phyloP scores from a whole-genome alignment of 2,113 vertebrate genomes.

The Sphaerodactylus townsendi region DNA sequence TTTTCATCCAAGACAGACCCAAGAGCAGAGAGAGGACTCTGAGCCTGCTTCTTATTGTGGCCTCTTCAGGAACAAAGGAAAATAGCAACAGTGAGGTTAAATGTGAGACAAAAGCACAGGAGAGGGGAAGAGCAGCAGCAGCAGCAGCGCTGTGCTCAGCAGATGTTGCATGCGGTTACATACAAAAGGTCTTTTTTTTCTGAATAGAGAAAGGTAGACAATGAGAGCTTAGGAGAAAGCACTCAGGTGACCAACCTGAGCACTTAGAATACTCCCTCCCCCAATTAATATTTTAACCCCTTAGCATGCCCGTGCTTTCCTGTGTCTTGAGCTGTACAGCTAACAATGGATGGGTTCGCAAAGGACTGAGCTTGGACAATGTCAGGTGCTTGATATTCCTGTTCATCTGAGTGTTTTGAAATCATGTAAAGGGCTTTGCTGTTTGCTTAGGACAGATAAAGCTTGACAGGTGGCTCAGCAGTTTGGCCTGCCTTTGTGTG shows the following conservation, averaged over 20 bases:
- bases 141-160: not conserved
- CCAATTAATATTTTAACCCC: not conserved
- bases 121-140: no score
- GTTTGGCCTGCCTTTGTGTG: slow-evolving; percentile 6
- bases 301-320: not conserved
- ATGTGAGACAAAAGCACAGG: not conserved
- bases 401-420: not conserved
- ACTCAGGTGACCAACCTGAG: not conserved
- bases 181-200: not conserved
- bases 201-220: not conserved
- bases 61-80: not conserved
- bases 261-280: not conserved
- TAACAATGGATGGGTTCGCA: not conserved
- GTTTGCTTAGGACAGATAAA: slow-evolving; percentile 28
- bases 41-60: not conserved
- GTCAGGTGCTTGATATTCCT: not conserved
- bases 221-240: not conserved
- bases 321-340: not conserved
- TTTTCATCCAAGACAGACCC: not conserved
- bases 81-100: not conserved
- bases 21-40: not conserved
- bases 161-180: not conserved
- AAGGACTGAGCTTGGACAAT: not conserved
- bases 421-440: slow-evolving; percentile 15
- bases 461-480: not conserved